Percentiles rank a stretch among this genome's conserved stretches.
Conservation (phyloP, 1,140 invertebrate genomes). For the Dendrolimus kikuchii region DNA sequence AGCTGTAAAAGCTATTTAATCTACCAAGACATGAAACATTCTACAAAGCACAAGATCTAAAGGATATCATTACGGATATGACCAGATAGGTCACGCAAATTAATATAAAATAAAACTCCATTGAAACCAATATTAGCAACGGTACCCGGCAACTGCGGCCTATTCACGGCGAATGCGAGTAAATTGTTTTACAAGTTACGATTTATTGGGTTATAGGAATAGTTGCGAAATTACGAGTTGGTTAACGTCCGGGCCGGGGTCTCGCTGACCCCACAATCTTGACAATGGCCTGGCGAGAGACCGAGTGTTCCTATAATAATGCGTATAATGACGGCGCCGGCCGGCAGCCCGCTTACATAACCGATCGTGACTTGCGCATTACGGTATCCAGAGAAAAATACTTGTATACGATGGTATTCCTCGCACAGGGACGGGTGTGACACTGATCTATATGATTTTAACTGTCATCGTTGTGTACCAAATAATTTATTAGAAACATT, state of each 20-base stretch:
- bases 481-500: too few species aligned
- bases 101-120: too few species aligned
- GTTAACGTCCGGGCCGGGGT: constrained; percentile 41
- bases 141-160: too few species aligned
- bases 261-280: constrained; percentile 67
- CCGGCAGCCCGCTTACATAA: constrained; percentile 66
- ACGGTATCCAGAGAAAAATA: constrained; percentile 64
- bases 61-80: too few species aligned
- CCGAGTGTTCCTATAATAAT: constrained; percentile 59
- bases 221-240: constrained; percentile 63
- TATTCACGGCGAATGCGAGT: constrained; percentile 21
- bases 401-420: constrained; percentile 17
- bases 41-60: too few species aligned
- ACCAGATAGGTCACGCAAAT: too few species aligned
- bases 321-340: constrained; percentile 59
- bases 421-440: constrained; percentile 31
- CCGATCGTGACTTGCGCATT: constrained; percentile 67
- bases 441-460: not conserved
- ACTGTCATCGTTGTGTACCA: too few species aligned
- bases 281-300: constrained; percentile 58
- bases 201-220: constrained; percentile 66
- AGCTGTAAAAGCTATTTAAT: too few species aligned
- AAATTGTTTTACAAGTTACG: constrained; percentile 66
- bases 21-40: too few species aligned
- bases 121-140: too few species aligned